Evolutionary conservation across 2,888 invertebrate genomes (phyloP).

Genomic region (Hoplodrina ambigua): DNA sequence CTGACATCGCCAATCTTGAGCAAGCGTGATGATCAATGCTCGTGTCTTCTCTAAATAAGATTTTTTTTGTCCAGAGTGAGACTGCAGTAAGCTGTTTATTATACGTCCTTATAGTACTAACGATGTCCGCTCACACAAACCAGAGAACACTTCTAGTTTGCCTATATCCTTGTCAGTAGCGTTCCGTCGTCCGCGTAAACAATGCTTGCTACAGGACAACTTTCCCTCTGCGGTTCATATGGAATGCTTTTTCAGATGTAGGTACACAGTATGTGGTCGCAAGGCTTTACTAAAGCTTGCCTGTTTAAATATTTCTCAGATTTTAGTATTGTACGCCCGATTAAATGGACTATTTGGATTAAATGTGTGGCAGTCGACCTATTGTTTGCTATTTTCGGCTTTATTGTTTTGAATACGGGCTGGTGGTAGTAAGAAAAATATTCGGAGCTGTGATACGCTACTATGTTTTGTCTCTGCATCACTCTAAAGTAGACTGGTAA

Average conservation of each 20-base stretch:
- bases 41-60: too few relatives aligned
- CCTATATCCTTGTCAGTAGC: constrained; percentile 20
- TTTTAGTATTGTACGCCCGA: constrained; percentile 50
- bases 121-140: neutral
- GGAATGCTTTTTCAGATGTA: constrained; percentile 71
- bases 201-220: constrained; percentile 75
- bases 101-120: too few relatives aligned
- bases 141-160: constrained; percentile 49
- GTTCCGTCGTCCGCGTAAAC: constrained; percentile 78
- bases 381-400: constrained; percentile 33
- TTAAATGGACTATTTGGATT: constrained; percentile 46
- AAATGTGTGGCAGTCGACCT: constrained; percentile 8
- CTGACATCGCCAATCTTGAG: too few relatives aligned
- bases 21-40: too few relatives aligned
- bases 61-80: too few relatives aligned
- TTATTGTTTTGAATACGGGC: constrained; percentile 27
- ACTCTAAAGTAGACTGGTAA: too few relatives aligned
- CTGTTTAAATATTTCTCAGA: constrained; percentile 59
- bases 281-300: constrained; percentile 55
- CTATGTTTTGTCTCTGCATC: too few relatives aligned
- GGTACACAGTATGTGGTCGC: constrained; percentile 50
- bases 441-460: too few relatives aligned
- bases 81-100: too few relatives aligned
- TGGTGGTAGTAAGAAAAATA: neutral
- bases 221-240: constrained; percentile 78